Evolutionary conservation across 2,797 vertebrate genomes (phyloP).

Genomic region (Phataginus tetradactyla): DNA sequence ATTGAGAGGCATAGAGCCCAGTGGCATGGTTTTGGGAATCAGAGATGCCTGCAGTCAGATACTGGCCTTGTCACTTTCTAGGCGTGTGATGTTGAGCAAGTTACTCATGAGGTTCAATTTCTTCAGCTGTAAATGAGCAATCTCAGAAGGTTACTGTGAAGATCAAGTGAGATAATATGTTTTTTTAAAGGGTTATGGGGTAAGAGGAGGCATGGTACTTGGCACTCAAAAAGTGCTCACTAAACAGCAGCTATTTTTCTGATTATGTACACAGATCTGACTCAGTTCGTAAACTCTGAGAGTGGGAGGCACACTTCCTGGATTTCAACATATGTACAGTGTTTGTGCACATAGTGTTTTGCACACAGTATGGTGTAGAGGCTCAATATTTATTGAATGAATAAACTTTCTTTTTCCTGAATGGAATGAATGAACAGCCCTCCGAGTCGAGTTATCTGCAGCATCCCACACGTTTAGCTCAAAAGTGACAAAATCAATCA

Average conservation of each 20-base stretch:
- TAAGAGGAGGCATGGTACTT: not conserved
- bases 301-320: conserved; percentile 53
- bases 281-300: conserved; percentile 55
- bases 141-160: conserved; percentile 10
- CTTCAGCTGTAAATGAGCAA: conserved; percentile 40
- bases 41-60: conserved; percentile 3
- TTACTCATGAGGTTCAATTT: conserved; percentile 42
- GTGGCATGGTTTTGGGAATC: conserved; percentile 12
- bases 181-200: conserved; percentile 25
- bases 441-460: not conserved
- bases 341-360: conserved; percentile 10
- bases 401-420: not conserved
- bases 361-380: conserved; percentile 25
- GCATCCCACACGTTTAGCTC: conserved; percentile 43
- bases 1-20: conserved; percentile 11
- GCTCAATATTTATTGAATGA: conserved; percentile 27
- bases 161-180: not conserved
- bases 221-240: not conserved
- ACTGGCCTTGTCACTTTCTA: conserved; percentile 35
- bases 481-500: conserved; percentile 48
- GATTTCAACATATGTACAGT: conserved; percentile 42
- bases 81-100: not conserved
- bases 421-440: conserved; percentile 33
- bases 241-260: conserved; percentile 49
- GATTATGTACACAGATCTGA: conserved; percentile 27